Percentiles rank a stretch among this genome's conserved stretches.
These are phyloP conservation scores for Hemichromis elongatus DNA, from an alignment of 2,113 vertebrate genomes.

Conservation along the genomic window DNA sequence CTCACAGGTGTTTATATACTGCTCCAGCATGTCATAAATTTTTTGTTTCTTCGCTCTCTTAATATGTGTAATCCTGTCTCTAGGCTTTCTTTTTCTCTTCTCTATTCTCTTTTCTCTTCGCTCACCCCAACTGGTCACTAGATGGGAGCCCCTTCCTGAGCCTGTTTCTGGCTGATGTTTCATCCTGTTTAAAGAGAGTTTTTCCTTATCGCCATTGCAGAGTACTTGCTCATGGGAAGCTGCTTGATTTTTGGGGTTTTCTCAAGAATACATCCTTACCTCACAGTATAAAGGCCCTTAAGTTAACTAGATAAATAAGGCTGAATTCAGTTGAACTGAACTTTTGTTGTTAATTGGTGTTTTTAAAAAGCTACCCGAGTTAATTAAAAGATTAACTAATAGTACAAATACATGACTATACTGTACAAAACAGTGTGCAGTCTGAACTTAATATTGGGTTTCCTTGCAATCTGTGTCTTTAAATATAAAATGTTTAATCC, in stretches of 20 bases:
- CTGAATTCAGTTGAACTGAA: not conserved
- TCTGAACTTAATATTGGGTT: not conserved
- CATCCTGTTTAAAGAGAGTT: not conserved
- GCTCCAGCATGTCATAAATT: not conserved
- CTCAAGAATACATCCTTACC: not conserved
- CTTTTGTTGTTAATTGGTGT: not conserved
- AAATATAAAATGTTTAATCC: not conserved
- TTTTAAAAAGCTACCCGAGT: not conserved
- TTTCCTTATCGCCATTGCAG: not conserved
- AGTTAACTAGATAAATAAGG: not conserved
- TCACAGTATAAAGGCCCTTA: not conserved
- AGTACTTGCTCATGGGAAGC: not conserved
- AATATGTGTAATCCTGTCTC: not conserved
- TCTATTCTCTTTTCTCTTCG: not conserved
- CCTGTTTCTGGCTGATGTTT: not conserved
- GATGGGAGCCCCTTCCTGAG: not conserved
- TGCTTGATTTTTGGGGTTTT: not conserved
- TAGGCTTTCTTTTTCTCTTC: not conserved
- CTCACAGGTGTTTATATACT: not conserved
- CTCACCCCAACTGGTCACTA: not conserved
- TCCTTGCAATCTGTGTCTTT: not conserved
- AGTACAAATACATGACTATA: not conserved
- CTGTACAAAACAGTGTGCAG: not conserved
- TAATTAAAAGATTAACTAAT: not conserved
- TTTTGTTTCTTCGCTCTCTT: not conserved